Conservation (phyloP, 2,113 vertebrate genomes). For the Toxostoma redivivum region DNA sequence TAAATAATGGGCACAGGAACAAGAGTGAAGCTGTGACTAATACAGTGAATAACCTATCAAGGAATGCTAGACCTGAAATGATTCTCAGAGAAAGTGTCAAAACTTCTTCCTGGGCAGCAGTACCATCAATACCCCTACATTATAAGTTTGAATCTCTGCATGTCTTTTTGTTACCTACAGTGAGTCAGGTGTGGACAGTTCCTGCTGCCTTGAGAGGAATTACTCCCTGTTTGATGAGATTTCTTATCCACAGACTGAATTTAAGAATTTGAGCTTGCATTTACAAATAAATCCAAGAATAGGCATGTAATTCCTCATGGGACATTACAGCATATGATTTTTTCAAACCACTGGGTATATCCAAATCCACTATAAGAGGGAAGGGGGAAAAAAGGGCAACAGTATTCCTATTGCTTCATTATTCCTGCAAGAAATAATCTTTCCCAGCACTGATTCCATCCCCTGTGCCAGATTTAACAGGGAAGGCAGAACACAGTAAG, state of each 20-base stretch:
- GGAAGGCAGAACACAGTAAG: background rate
- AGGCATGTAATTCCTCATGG: background rate
- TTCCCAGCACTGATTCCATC: background rate
- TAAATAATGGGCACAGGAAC: background rate
- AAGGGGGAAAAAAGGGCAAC: background rate
- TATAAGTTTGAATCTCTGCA: background rate
- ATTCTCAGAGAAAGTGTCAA: background rate
- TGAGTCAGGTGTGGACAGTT: background rate
- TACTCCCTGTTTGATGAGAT: background rate
- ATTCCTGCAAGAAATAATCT: conserved; percentile 7
- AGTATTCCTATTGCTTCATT: conserved; percentile 7
- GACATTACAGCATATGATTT: background rate
- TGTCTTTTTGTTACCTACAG: background rate
- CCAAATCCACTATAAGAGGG: conserved; percentile 30
- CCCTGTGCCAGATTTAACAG: background rate
- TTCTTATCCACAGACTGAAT: background rate
- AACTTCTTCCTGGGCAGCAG: background rate
- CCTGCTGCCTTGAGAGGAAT: background rate
- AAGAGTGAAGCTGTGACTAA: background rate
- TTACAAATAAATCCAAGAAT: background rate
- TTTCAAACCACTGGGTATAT: conserved; percentile 20
- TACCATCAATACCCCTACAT: background rate
- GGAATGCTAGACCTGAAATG: background rate
- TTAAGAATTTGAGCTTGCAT: background rate
- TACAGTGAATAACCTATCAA: background rate